Conservation (phyloP, 1,140 invertebrate genomes). For the Drosophila prosaltans region DNA sequence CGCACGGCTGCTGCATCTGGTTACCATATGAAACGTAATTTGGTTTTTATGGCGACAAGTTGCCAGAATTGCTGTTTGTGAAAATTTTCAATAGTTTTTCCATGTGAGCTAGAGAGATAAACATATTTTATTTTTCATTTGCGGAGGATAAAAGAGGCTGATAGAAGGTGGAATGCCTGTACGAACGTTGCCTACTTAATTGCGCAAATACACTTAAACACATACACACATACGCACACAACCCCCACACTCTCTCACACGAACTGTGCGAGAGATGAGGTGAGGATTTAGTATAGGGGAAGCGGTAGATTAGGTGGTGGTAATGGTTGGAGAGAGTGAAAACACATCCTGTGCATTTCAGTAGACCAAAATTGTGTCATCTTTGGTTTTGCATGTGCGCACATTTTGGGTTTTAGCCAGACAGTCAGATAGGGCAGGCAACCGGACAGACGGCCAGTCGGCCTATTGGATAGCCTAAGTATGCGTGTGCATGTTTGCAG, state of each 20-base stretch:
- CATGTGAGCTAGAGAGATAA: constrained; percentile 10
- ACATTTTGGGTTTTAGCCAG: constrained; percentile 66
- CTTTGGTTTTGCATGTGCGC: constrained; percentile 72
- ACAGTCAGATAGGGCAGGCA: constrained; percentile 20
- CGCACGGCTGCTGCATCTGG: neutral
- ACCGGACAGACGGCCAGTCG: constrained; percentile 15
- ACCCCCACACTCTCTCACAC: neutral
- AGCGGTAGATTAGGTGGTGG: neutral
- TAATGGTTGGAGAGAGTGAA: constrained; percentile 1
- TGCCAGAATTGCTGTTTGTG: constrained; percentile 38
- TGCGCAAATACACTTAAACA: constrained; percentile 50
- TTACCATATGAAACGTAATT: constrained; percentile 2
- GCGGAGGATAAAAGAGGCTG: constrained; percentile 12
- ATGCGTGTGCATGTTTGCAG: constrained; percentile 26
- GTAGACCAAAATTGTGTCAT: constrained; percentile 73
- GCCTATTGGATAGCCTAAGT: constrained; percentile 3
- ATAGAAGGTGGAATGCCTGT: constrained; percentile 11
- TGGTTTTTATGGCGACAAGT: constrained; percentile 56
- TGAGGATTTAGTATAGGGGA: neutral
- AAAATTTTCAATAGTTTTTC: constrained; percentile 45
- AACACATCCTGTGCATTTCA: constrained; percentile 46
- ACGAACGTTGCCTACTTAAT: constrained; percentile 75
- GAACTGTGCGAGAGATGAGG: neutral
- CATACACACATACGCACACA: constrained; percentile 15
- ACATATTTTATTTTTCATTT: constrained; percentile 57